Evolutionary conservation across 37 sponge, comb jelly and placozoan species (phyloP), one percentile per base, ranked within the genome.

Genomic region (Oopsacas minuta): DNA sequence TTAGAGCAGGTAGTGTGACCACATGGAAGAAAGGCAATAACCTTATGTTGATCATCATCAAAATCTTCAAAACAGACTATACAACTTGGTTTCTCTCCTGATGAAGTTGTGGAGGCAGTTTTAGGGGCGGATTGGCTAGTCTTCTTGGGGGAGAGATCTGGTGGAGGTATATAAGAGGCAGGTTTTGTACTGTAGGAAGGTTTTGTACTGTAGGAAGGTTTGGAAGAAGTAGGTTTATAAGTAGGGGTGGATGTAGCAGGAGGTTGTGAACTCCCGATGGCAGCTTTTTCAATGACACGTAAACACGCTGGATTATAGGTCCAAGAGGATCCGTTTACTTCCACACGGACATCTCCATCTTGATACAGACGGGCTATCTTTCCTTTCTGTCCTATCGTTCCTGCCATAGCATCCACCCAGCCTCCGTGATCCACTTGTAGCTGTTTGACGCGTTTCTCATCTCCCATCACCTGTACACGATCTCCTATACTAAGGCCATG

Each of bases 1-100:
- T 90, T 52, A 51, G 91, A 92, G 81, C 96, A 96, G 37, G 90
- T 86, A 0, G 92, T 92, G 83, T 96, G 96, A 53, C 96, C 96
- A 84, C 96, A 96, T 32, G 91, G 86, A 52, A 96, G 88, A 37
- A 91, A 35, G 23, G 84, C 52, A 34, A 61, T 61, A 10, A 61
- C 28, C 28, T n/a, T 10, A 61, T 61, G 75, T 25, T 61, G 28
- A 25, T n/a, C 75, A 10, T n/a, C 75, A n/a, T 61, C 75, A 34
- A 61, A 61, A 61, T 61, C 75, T n/a, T 61, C 75, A 61, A 61
- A 61, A 34, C 75, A 61, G 75, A 61, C 75, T 25, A n/a, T 25
- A 61, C 75, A 61, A 12, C 28, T 25, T 25, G 75, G 75, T 61
- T 61, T 61, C 75, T 61, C 75, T 32, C 32, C 1, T 25, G 75